phyloP scores from a whole-genome alignment of 2,797 vertebrate species.

The Pseudocheirus occidentalis region DNA sequence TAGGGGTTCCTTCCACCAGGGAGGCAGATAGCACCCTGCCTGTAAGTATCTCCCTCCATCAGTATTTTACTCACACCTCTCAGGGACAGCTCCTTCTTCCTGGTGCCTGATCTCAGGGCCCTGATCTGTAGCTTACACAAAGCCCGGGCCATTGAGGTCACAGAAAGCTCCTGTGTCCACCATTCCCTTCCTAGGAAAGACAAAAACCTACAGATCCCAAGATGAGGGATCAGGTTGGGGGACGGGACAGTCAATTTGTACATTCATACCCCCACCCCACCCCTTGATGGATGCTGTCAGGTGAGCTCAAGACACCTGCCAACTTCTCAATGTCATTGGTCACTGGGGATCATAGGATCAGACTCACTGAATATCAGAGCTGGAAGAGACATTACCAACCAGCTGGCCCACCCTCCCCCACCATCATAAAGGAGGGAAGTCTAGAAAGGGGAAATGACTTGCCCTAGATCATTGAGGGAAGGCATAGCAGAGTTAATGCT shows the following conservation, averaged over 20 bases:
- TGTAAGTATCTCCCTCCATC: not conserved
- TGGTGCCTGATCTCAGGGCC: not conserved
- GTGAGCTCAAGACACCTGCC: conserved; percentile 42
- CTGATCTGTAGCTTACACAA: not conserved
- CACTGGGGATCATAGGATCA: not conserved
- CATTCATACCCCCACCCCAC: conserved; percentile 66
- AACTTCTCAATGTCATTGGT: conserved; percentile 15
- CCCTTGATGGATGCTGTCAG: conserved; percentile 51
- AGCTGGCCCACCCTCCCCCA: conserved; percentile 14
- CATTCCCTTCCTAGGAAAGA: conserved; percentile 36
- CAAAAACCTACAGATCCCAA: conserved; percentile 2
- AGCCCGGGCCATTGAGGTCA: not conserved
- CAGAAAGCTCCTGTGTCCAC: not conserved
- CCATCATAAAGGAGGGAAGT: not conserved
- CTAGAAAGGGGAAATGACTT: conserved; percentile 24
- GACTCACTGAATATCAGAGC: not conserved
- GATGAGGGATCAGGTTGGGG: not conserved
- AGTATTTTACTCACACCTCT: not conserved
- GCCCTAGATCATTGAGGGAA: not conserved
- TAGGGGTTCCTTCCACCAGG: not conserved
- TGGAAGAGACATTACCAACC: not conserved
- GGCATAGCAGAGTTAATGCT: not conserved
- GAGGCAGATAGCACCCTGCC: not conserved
- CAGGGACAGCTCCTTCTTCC: not conserved
- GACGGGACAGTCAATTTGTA: not conserved